Conservation (phyloP, 1,140 invertebrate species). For the Papilio dardanus region DNA sequence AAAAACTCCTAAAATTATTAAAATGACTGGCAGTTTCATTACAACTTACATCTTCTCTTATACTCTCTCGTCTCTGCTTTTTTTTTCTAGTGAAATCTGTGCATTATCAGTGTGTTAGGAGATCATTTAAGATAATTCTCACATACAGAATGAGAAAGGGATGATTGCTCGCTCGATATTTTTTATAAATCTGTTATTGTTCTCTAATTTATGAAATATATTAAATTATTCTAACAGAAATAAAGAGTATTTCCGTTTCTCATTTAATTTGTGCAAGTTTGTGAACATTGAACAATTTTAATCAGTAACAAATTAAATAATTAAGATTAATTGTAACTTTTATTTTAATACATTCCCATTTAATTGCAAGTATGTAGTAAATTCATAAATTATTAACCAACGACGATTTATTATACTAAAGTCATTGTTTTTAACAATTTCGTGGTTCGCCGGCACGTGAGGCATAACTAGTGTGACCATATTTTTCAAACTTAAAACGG, state of each 20-base stretch:
- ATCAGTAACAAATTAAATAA: conserved; percentile 41
- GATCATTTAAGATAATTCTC: conserved; percentile 15
- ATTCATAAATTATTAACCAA: neutral
- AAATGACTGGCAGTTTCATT: neutral
- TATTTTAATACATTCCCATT: conserved; percentile 1
- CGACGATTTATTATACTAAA: too few relatives aligned
- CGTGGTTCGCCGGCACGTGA: too few relatives aligned
- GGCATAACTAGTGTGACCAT: too few relatives aligned
- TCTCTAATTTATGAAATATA: conserved; percentile 45
- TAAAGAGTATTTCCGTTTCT: conserved; percentile 58
- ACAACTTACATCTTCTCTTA: neutral
- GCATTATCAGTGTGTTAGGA: conserved; percentile 16
- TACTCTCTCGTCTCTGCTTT: neutral
- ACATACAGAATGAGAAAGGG: conserved; percentile 32
- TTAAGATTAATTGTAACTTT: conserved; percentile 34
- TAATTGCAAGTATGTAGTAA: neutral
- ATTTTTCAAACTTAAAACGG: too few relatives aligned
- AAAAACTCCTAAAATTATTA: neutral
- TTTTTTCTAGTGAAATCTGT: conserved; percentile 21
- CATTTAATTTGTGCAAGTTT: conserved; percentile 60
- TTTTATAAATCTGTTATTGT: conserved; percentile 42
- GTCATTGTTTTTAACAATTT: too few relatives aligned
- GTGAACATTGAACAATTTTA: conserved; percentile 42
- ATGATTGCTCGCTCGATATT: conserved; percentile 17
- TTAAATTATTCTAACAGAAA: conserved; percentile 41